Percentiles rank a stretch among this genome's conserved stretches.
These are phyloP conservation scores for Acrobeloides nanus DNA, from an alignment of 2,888 invertebrate species.

Conservation along the genomic window DNA sequence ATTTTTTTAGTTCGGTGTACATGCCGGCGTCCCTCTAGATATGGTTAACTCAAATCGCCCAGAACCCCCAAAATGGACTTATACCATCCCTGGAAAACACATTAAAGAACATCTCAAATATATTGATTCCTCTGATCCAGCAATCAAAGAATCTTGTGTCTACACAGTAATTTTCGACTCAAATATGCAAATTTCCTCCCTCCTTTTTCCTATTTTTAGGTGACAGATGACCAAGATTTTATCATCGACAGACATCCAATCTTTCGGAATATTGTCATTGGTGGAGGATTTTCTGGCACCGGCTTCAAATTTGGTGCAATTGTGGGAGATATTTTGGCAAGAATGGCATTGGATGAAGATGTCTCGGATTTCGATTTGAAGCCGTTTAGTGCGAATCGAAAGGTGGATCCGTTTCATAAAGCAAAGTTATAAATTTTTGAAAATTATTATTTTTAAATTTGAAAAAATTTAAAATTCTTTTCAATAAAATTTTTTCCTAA, in stretches of 20 bases:
- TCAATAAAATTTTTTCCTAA: no score
- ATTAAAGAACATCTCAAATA: conserved; percentile 23
- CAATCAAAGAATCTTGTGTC: conserved; percentile 18
- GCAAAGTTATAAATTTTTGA: no score
- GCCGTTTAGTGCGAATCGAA: no score
- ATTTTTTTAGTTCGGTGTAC: conserved; percentile 18
- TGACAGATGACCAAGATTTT: conserved; percentile 20
- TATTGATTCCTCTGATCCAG: conserved; percentile 20
- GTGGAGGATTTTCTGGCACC: conserved; percentile 45
- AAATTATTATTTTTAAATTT: no score
- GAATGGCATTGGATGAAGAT: no score
- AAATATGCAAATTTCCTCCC: neutral
- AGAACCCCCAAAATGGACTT: conserved; percentile 11
- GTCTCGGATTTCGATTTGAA: no score
- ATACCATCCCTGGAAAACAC: conserved; percentile 15
- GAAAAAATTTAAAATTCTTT: no score
- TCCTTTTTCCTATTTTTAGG: conserved; percentile 13
- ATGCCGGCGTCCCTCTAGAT: conserved; percentile 9
- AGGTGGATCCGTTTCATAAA: no score
- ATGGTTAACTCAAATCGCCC: conserved; percentile 7
- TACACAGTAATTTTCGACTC: conserved; percentile 21
- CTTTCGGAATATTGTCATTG: conserved; percentile 35
- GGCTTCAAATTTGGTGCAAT: conserved; percentile 44
- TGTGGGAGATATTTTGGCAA: conserved; percentile 25
- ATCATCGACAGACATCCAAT: conserved; percentile 25